These are phyloP conservation scores for Arctocebus calabarensis DNA, from an alignment of 2,797 vertebrate genomes.

Conservation along the genomic window DNA sequence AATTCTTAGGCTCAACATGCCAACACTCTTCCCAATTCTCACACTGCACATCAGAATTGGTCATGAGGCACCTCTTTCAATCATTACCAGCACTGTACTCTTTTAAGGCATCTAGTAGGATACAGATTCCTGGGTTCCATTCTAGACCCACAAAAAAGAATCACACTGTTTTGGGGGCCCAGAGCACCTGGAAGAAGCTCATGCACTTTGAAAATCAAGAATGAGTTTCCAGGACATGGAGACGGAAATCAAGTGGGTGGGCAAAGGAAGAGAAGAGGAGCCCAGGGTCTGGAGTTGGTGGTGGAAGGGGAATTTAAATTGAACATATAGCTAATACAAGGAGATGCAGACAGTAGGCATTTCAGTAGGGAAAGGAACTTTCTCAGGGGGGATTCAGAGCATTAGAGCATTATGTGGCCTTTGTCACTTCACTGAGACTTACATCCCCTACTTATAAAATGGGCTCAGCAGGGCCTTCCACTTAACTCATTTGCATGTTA, in stretches of 20 bases:
- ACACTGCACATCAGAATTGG: not conserved
- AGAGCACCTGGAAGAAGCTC: not conserved
- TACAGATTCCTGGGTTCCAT: not conserved
- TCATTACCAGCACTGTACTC: not conserved
- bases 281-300: not conserved
- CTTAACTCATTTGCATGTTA: not conserved
- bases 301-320: not conserved
- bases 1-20: not conserved
- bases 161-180: not conserved
- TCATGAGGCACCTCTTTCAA: not conserved
- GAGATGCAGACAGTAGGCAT: not conserved
- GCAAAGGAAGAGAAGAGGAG: not conserved
- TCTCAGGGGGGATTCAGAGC: not conserved
- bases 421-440: not conserved
- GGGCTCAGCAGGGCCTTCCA: not conserved
- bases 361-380: not conserved
- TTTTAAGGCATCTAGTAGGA: conserved; percentile 19
- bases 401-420: not conserved
- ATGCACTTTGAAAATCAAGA: not conserved
- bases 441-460: not conserved
- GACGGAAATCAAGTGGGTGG: not conserved
- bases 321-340: not conserved
- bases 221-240: not conserved
- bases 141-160: not conserved
- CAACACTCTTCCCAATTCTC: not conserved